Base-by-base conservation (phyloP, 1,140 invertebrate genomes). In the Leptinotarsa undecemlineata region DNA sequence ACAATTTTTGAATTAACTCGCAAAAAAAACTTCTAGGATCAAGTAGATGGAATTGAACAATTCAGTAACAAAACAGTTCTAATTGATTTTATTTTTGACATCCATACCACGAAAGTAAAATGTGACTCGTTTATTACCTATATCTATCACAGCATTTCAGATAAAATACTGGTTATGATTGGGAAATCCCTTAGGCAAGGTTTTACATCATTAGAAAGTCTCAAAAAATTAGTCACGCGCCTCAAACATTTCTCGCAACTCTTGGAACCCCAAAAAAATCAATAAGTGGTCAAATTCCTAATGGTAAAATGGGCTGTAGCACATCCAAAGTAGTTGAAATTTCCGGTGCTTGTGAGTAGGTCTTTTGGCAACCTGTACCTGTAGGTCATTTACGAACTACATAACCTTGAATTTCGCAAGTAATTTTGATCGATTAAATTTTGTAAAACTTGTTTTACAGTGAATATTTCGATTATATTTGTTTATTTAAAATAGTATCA, bases 321-420 rank as follows among this genome's bases (percentile, higher is more conserved):
- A 68, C n/a, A 19, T 68, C 47, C 20, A 68, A 17, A 68, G 23
- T 47, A 57, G 51, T 57, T 33, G 20, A 68, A 48, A 68, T 71
- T 42, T 57, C 57, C n/a, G 15, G 19, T 60, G 51, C 33, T 42
- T 42, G 57, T 60, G 60, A 61, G 57, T 60, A 33, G 70, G 70
- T 51, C 21, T 19, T 57, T 57, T 57, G 51, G n/a, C 51, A 8
- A 57, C 51, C n/a, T 33, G 26, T 33, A 33, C 26, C 26, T 15
- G 51, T 57, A 57, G 51, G 51, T 19, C 15, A 19, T 15, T 17
- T 57, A 57, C n/a, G 51, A 57, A 57, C 51, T n/a, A 57, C 51
- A 57, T 57, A 57, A 57, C 51, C 51, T 57, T 17, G n/a, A 57
- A 57, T 57, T 57, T 57, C 33, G 2, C 8, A 42, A 42, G 2